Evolutionary conservation across 2,113 vertebrate genomes (phyloP).

Genomic region (Oryctolagus cuniculus): DNA sequence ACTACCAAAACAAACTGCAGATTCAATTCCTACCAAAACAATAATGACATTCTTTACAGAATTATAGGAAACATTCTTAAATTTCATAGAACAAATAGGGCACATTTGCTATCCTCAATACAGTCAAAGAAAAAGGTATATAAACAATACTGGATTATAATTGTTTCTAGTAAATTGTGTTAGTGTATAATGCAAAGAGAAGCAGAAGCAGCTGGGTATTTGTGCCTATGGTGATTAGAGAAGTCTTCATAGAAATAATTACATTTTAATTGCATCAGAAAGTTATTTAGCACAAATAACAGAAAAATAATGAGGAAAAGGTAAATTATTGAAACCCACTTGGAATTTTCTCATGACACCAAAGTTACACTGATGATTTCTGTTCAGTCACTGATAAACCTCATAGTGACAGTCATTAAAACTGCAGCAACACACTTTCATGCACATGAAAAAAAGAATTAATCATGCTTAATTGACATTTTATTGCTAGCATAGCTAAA

Average conservation of each 20-base stretch:
- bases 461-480: conserved; percentile 61
- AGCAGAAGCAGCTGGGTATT: neutral
- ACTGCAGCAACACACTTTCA: neutral
- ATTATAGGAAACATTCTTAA: too few relatives aligned
- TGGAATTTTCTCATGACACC: conserved; percentile 8
- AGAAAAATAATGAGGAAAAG: conserved; percentile 16
- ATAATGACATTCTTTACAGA: too few relatives aligned
- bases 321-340: neutral
- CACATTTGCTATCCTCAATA: neutral
- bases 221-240: neutral
- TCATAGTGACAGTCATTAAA: conserved; percentile 19
- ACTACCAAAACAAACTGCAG: too few relatives aligned
- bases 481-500: conserved; percentile 60
- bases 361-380: neutral
- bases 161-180: conserved; percentile 31
- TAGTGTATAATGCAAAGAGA: neutral
- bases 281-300: conserved; percentile 48
- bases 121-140: neutral
- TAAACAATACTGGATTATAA: conserved; percentile 6
- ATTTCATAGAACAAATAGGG: neutral
- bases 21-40: too few relatives aligned
- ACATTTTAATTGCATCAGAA: conserved; percentile 20
- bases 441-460: conserved; percentile 2
- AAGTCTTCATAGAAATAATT: neutral
- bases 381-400: neutral